Base-by-base conservation (phyloP, 2,113 vertebrate species). In the Rhea pennata region DNA sequence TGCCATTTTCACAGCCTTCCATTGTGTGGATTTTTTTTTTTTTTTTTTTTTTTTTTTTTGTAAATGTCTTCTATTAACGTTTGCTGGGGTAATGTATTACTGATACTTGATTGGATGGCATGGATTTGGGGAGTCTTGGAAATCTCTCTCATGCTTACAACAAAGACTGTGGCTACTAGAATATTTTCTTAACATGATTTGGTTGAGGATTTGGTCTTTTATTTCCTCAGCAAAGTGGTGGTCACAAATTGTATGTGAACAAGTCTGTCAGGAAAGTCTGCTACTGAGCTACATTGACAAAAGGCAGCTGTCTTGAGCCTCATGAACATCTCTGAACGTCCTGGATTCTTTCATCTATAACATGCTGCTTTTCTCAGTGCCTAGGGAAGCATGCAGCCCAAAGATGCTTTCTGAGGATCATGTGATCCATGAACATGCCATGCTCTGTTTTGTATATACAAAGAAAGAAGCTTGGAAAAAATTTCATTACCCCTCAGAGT, bases 341-440 rank as follows among this genome's bases (percentile, higher is more conserved):
- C 90, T 90, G 90, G 58, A 67, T 92, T 89, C 66, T 89, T 62
- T 87, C 26, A 42, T 56, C 86, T 90, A 15, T n/a, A 90, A 69
- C 44, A 22, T 7, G 8, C 54, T 71, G 79, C 72, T 93, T 84
- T 87, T 46, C 71, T 86, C 23, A 29, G 90, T 74, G 93, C 50
- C 48, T 81, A 86, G 48, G 56, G 92, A 93, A 36, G 83, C 88
- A 88, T 76, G 70, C 91, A 94, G 50, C 36, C 44, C 74, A 50
- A 48, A 39, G 77, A 29, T 48, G 58, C 71, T 82, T 78, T 72
- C 40, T 58, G 73, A 66, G 70, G 33, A 73, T 81, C 91, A 82
- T 1, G 0, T 92, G 91, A 42, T 95, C 31, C 50, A 75, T 39
- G 44, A 51, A 58, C 80, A 66, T 75, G 66, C 80, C 44, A 3